Conservation (phyloP, 2,797 vertebrate species). For the Poeciliopsis infans region DNA sequence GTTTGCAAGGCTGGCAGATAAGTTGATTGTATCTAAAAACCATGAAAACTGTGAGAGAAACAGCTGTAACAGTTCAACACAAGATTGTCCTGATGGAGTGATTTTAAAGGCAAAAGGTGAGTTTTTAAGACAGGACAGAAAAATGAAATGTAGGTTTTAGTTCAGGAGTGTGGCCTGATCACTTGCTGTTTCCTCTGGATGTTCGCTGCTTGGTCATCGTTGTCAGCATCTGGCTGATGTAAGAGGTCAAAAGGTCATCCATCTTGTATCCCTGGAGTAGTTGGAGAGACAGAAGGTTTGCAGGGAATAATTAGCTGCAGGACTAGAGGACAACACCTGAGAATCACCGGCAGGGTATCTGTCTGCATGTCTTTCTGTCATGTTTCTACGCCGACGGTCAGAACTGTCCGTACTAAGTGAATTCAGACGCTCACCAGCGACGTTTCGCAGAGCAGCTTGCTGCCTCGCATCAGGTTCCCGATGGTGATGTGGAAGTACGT, state of each 20-base stretch:
- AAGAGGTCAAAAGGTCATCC: slow-evolving; percentile 98
- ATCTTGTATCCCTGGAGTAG: slow-evolving; percentile 94
- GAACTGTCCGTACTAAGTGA: background rate
- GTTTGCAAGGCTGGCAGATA: background rate
- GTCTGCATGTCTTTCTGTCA: background rate
- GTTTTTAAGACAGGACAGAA: slow-evolving; percentile 64
- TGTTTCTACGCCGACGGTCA: background rate
- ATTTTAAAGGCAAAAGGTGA: slow-evolving; percentile 73
- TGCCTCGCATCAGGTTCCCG: slow-evolving; percentile 93
- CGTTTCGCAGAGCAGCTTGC: slow-evolving; percentile 95
- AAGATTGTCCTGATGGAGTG: background rate
- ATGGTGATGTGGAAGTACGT: slow-evolving; percentile 98
- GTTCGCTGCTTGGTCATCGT: slow-evolving; percentile 94
- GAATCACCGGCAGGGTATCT: too few species aligned
- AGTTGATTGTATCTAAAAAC: too few species aligned
- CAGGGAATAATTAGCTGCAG: background rate
- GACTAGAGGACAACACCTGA: too few species aligned
- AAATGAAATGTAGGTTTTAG: background rate
- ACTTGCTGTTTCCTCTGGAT: slow-evolving; percentile 87
- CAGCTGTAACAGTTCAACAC: background rate
- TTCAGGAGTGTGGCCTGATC: slow-evolving; percentile 59
- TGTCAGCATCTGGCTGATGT: slow-evolving; percentile 99
- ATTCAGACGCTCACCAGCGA: slow-evolving; percentile 86
- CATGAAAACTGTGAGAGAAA: background rate
- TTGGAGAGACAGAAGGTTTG: background rate